Base-by-base conservation (phyloP, 2,888 invertebrate genomes). In the Dermolepida albohirtum region DNA sequence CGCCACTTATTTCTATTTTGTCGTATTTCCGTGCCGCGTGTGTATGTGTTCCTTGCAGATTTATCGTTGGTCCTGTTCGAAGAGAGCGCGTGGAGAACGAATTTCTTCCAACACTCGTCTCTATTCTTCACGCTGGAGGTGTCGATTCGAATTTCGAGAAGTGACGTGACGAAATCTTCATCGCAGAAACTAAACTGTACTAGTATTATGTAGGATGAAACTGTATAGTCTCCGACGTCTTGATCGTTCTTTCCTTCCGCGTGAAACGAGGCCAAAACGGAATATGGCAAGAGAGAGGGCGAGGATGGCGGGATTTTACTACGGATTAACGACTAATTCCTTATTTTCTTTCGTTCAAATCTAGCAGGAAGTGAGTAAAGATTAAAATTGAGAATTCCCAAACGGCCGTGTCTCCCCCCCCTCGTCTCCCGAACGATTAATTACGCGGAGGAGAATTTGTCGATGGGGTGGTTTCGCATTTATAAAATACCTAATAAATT, bases 11-110 rank as follows among this genome's bases (percentile, higher is more conserved):
- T 55, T 41, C 27, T 6, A 62, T 50, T 49, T 29, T 40, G 34
- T 10, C 49, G 62, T 34, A 49, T 62, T 62, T 39, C 50, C 17
- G 43, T 43, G 6, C 22, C 6, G 14, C 41, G 12, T 41, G 17
- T 22, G 29, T 12, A 22, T 22, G 27, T 29, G 7, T 22, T 22
- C n/a, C 29, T 6, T 77, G 78, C 77, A 80, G 79, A 80, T 80
- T 80, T 80, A 81, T 80, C 79, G 79, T 79, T 77, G 27, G 51
- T 29, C 51, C 76, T 75, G 75, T 77, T 75, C 10, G 7, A 29
- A 51, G 29, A 34, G n/a, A 47, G 5, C 14, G 51, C 10, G n/a
- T n/a, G n/a, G n/a, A 34, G 34, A 34, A 34, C 1, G 34, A 34
- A 34, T 34, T 10, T 6, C 22, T 22, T 22, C 22, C 2, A 22